A percentile compares a stretch with the other conserved stretches of the same genome.
These are phyloP conservation scores for Papilio polytes DNA, from an alignment of 1,140 invertebrate genomes.

Conservation along the genomic window DNA sequence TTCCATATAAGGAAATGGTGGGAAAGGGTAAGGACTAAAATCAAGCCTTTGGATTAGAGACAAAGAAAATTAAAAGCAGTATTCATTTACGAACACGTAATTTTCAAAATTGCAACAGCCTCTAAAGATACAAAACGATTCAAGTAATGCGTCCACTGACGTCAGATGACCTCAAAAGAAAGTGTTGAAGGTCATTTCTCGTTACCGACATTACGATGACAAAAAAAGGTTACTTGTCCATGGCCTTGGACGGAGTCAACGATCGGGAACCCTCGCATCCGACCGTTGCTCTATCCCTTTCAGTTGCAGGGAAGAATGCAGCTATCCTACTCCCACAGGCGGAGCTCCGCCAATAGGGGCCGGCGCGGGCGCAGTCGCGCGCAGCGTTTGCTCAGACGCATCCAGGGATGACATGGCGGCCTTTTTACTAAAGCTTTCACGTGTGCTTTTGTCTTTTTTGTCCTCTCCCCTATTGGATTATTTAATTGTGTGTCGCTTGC, in stretches of 20 bases:
- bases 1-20: too few relatives aligned
- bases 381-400: conserved; percentile 75
- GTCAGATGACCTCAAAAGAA: conserved; percentile 74
- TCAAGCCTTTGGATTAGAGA: too few relatives aligned
- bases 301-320: conserved; percentile 38
- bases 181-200: conserved; percentile 74
- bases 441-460: conserved; percentile 64
- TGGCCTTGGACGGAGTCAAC: conserved; percentile 80
- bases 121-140: background rate
- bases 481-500: conserved; percentile 59
- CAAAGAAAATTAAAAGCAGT: background rate
- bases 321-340: conserved; percentile 60
- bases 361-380: conserved; percentile 74
- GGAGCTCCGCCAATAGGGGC: conserved; percentile 64
- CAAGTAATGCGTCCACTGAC: conserved; percentile 39
- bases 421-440: conserved; percentile 71
- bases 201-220: conserved; percentile 72
- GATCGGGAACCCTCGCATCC: conserved; percentile 64
- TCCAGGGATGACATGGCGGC: conserved; percentile 69
- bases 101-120: background rate
- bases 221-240: conserved; percentile 71
- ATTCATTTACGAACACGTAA: background rate
- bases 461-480: conserved; percentile 33
- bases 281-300: conserved; percentile 21
- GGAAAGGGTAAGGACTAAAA: too few relatives aligned